Percentiles rank a stretch among this genome's conserved stretches.
These are phyloP conservation scores for Catharus ustulatus DNA, from an alignment of 2,797 vertebrate species.

Conservation along the genomic window DNA sequence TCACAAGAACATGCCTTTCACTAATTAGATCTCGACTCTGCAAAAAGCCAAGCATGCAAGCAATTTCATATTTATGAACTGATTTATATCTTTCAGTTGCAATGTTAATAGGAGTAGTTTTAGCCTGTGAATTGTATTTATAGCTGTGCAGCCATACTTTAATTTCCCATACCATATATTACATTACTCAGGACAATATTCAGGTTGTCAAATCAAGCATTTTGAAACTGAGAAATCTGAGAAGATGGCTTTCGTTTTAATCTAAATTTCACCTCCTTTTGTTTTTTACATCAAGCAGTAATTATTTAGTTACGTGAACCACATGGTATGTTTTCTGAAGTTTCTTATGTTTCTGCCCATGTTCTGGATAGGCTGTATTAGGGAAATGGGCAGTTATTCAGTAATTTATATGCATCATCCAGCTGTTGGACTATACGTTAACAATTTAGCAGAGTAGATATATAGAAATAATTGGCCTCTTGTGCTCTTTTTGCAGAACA, in stretches of 20 bases:
- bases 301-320: not conserved
- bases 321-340: not conserved
- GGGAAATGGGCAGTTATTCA: not conserved
- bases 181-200: conserved; percentile 47
- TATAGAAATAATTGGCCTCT: not conserved
- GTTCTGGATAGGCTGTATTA: not conserved
- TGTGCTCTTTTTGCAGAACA: not conserved
- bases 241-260: conserved; percentile 20
- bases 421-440: not conserved
- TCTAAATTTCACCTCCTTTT: not conserved
- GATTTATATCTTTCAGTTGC: conserved; percentile 64
- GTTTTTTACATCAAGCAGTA: not conserved
- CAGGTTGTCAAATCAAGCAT: conserved; percentile 35
- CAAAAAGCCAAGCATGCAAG: conserved; percentile 57
- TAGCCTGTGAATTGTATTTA: conserved; percentile 54
- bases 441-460: not conserved
- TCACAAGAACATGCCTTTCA: conserved; percentile 36
- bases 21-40: conserved; percentile 50
- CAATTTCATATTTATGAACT: conserved; percentile 65
- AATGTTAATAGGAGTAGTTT: conserved; percentile 53
- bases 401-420: not conserved
- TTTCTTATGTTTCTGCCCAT: not conserved
- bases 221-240: conserved; percentile 18
- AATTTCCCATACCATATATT: conserved; percentile 50
- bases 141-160: conserved; percentile 25